Base-by-base conservation (phyloP, 1,140 invertebrate species). In the Pogonognathellus flavescens region DNA sequence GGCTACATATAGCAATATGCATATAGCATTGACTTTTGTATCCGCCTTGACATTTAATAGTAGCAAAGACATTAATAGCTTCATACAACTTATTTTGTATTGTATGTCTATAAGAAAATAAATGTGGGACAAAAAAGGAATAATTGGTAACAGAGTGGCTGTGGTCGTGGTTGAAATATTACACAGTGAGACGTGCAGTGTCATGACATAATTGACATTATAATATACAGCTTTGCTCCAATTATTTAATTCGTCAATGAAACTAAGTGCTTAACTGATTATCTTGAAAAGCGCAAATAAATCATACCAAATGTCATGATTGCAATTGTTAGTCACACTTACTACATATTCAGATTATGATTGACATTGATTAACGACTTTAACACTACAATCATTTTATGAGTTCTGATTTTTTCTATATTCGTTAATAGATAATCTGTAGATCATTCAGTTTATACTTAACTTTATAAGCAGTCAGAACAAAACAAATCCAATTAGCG, bases 331-430 rank as follows among this genome's bases (percentile, higher is more conserved):
- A 31, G 49, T n/a, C 31, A 25, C 25, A 76, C 70, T 49, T 41
- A 49, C 49, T 41, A 41, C 31, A 41, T 41, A 57, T 57, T 57
- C 2, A 10, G n/a, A 57, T 57, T 57, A 70, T 16, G 25, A 76
- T 31, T 76, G 70, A 76, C 70, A 41, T 76, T 76, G 70, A 76
- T 76, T 16, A 49, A 76, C 70, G 70, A 76, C 70, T 41, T 76
- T 76, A 76, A 1, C 70, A 49, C 16, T 76, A n/a, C 25, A 25
- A 41, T 41, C 2, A 66, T 66, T 66, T 66, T 20, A 20, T 66
- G 22, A 22, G 60, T 22, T 62, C 7, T 20, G 25, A 22, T 55
- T 1, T 5, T 55, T 10, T 16, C 53, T 5, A 31, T 25, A 70
- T 11, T 7, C 22, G 41, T 72, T 41, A 18, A 72, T 9, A n/a